Conservation (phyloP, 2,113 vertebrate species). For the Scalopus aquaticus region DNA sequence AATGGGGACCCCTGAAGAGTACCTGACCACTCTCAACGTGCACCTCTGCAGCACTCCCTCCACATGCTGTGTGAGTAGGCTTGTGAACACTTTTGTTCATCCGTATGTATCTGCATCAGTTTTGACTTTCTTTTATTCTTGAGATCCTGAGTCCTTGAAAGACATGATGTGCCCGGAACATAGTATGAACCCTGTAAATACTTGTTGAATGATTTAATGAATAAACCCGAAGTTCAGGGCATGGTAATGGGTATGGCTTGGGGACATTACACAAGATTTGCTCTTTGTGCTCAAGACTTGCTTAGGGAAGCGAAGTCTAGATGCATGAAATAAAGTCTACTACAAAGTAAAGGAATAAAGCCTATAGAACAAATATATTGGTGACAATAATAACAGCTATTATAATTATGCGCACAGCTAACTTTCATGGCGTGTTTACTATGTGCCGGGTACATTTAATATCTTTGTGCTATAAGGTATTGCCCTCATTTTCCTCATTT, state of each 20-base stretch:
- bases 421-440: neutral
- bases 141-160: neutral
- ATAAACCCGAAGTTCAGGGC: neutral
- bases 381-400: neutral
- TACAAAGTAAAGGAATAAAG: conserved; percentile 21
- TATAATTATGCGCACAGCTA: neutral
- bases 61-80: neutral
- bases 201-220: neutral
- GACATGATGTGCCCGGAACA: neutral
- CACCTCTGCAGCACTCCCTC: neutral
- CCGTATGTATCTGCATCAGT: neutral
- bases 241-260: neutral
- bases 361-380: neutral
- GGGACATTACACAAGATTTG: neutral
- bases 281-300: conserved; percentile 8
- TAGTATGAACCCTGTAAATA: neutral
- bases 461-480: neutral
- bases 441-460: neutral
- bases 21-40: neutral
- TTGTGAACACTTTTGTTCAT: neutral
- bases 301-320: neutral
- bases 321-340: neutral
- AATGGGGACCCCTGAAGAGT: neutral
- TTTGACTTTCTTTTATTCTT: neutral
- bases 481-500: neutral